A percentile compares a stretch with the other conserved stretches of the same genome.
These are phyloP conservation scores for Halocynthia roretzi DNA, from an alignment of 23 tunicate species.

Conservation along the genomic window DNA sequence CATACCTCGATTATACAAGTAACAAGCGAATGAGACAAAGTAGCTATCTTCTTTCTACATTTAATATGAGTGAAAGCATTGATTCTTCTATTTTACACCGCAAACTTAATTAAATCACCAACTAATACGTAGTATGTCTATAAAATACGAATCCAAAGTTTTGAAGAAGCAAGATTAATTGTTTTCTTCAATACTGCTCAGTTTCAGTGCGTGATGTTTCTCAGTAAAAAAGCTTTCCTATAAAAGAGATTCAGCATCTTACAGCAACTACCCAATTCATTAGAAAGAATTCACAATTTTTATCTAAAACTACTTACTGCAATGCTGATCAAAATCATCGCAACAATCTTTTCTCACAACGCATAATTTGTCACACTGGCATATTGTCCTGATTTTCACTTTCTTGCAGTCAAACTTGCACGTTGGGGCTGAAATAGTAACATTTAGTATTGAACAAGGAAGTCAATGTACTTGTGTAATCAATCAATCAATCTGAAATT, in stretches of 20 bases:
- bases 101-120: no score
- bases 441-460: neutral
- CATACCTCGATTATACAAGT: no score
- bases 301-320: constrained; percentile 9
- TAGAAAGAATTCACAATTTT: neutral
- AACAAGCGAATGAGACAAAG: no score
- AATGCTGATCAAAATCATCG: constrained; percentile 24
- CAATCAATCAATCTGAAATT: neutral
- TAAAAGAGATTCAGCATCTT: neutral
- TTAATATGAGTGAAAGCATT: no score
- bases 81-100: no score
- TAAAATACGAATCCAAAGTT: no score
- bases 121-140: no score
- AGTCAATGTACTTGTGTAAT: neutral
- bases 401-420: neutral
- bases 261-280: no score
- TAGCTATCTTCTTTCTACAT: no score
- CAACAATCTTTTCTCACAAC: constrained; percentile 12
- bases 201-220: neutral
- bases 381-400: neutral
- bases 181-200: no score
- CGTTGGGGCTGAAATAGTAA: constrained; percentile 19
- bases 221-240: constrained; percentile 11
- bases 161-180: no score
- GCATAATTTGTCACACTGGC: constrained; percentile 15